These are phyloP conservation scores for Tenthredo scrophulariae DNA, from an alignment of 2,888 invertebrate species.

Conservation along the genomic window DNA sequence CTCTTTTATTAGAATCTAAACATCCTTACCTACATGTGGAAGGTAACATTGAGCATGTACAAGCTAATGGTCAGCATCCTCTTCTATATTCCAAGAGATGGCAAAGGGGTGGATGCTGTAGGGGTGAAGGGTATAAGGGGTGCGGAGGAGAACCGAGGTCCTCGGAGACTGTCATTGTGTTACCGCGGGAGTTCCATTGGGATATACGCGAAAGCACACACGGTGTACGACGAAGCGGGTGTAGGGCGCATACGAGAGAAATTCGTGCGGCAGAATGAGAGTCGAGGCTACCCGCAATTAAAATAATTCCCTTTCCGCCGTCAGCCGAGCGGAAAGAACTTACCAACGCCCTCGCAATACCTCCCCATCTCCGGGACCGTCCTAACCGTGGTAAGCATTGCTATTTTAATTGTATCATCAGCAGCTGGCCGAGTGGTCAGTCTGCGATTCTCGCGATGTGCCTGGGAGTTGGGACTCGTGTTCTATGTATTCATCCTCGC, in stretches of 20 bases:
- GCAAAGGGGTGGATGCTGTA: neutral
- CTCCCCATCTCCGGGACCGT: conserved; percentile 41
- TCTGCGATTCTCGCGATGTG: conserved; percentile 44
- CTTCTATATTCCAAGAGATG: conserved; percentile 13
- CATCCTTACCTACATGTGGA: neutral
- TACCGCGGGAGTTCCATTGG: conserved; percentile 41
- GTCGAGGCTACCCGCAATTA: conserved; percentile 78
- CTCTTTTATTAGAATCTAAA: neutral
- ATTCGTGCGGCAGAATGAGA: conserved; percentile 60
- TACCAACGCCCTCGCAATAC: conserved; percentile 74
- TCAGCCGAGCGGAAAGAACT: conserved; percentile 79
- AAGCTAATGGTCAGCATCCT: conserved; percentile 31
- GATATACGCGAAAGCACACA: conserved; percentile 25
- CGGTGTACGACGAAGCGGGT: neutral
- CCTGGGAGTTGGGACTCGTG: neutral
- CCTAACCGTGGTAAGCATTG: conserved; percentile 72
- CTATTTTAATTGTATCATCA: conserved; percentile 78
- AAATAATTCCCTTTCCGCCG: conserved; percentile 79
- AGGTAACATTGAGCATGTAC: neutral
- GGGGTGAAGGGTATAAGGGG: neutral
- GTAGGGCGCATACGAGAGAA: conserved; percentile 33
- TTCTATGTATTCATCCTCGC: conserved; percentile 57
- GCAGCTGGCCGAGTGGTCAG: conserved; percentile 69
- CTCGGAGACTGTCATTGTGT: conserved; percentile 51
- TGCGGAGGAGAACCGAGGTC: conserved; percentile 28